Base-by-base conservation (phyloP, 2,888 invertebrate species). In the Colletes collaris region DNA sequence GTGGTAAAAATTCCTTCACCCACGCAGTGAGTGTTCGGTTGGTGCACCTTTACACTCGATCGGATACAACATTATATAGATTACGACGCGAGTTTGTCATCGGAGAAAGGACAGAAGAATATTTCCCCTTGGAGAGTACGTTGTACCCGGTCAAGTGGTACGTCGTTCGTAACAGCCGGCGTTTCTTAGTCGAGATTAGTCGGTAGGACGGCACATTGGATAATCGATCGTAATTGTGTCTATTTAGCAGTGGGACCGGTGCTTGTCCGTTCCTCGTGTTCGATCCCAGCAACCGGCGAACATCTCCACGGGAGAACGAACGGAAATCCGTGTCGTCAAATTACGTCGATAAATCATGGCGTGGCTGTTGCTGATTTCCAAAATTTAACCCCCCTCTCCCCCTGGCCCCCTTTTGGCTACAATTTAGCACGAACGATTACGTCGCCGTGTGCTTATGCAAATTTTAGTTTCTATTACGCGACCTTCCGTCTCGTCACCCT, bases 221-320 rank as follows among this genome's bases (percentile, higher is more conserved):
- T 85, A 88, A 88, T 86, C 83, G 84, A 88, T 88, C 81, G 76
- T 88, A 88, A 88, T 88, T 87, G 86, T 69, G 77, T 78, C 85
- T 82, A 85, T 74, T 85, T 85, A 83, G 67, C 60, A 65, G 74
- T n/a, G 65, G 74, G 71, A 65, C 66, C 74, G 19, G 46, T 50
- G 64, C 37, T 60, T 50, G 50, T 19, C 46, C 65, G 64, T 40
- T 68, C 37, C 19, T 60, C 71, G 53, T 50, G 44, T 81, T 56
- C 67, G 55, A 55, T 59, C 53, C 52, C 16, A 40, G 19, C 52
- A 13, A 27, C 53, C 50, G n/a, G 59, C 76, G 35, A 55, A 70
- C 35, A 62, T 35, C 5, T 13, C 35, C 13, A 40, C 8, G 56
- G 35, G 70, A 46, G n/a, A 10, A 6, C 46, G 16, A 49, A 37